phyloP scores from a whole-genome alignment of 2,797 vertebrate species.

The Enteromius treurensis region DNA sequence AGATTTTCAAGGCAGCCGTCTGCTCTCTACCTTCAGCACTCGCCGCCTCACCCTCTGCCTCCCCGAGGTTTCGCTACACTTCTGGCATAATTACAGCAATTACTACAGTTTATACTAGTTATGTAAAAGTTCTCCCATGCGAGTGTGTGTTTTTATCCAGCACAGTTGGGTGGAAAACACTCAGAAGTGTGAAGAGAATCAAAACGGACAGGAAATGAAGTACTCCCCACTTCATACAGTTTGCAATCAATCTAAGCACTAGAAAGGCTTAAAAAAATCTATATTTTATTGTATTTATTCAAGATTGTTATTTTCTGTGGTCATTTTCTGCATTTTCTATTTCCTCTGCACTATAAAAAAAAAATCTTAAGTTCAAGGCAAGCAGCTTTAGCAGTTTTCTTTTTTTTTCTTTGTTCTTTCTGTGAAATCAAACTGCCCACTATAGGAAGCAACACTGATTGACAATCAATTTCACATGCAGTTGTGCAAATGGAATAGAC shows the following conservation, averaged over 20 bases:
- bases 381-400: too few relatives aligned
- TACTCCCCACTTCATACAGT: background rate
- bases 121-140: slow-evolving; percentile 50
- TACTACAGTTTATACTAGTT: slow-evolving; percentile 49
- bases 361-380: too few relatives aligned
- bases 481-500: too few relatives aligned
- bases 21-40: slow-evolving; percentile 41
- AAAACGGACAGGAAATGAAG: slow-evolving; percentile 16
- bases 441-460: too few relatives aligned
- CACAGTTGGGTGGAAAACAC: slow-evolving; percentile 1
- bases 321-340: background rate
- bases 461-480: too few relatives aligned
- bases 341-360: background rate
- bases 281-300: background rate
- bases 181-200: background rate
- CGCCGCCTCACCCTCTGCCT: slow-evolving; percentile 40
- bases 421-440: too few relatives aligned
- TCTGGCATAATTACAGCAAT: slow-evolving; percentile 50
- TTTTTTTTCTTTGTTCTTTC: too few relatives aligned
- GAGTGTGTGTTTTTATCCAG: slow-evolving; percentile 28
- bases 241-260: background rate
- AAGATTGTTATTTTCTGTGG: background rate
- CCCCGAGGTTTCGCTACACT: slow-evolving; percentile 47
- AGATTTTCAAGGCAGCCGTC: slow-evolving; percentile 49
- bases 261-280: background rate